These are phyloP conservation scores for Oscheius onirici DNA, from an alignment of 2,888 invertebrate species.

Conservation along the genomic window DNA sequence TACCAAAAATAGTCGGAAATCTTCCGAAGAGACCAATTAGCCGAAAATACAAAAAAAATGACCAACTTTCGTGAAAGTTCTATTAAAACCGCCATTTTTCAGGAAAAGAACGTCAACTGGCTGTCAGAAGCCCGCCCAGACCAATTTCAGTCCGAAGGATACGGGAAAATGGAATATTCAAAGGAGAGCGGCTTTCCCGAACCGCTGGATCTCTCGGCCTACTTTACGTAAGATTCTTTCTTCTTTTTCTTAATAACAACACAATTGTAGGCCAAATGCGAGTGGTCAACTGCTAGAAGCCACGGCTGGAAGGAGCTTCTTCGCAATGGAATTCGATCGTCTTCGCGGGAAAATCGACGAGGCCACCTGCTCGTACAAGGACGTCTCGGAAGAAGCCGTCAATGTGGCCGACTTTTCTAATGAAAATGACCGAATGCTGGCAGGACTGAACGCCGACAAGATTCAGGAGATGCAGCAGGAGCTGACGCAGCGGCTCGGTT, in stretches of 20 bases:
- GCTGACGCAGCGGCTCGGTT: constrained; percentile 51
- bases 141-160: constrained; percentile 9
- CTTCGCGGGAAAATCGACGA: constrained; percentile 50
- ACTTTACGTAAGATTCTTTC: constrained; percentile 28
- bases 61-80: too few species aligned
- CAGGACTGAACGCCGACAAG: constrained; percentile 49
- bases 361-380: constrained; percentile 13
- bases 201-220: constrained; percentile 56
- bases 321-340: constrained; percentile 63
- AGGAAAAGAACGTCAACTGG: constrained; percentile 41
- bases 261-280: constrained; percentile 20
- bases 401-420: constrained; percentile 19
- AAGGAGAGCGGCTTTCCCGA: constrained; percentile 66
- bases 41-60: too few species aligned
- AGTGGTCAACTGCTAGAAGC: constrained; percentile 13
- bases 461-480: constrained; percentile 49
- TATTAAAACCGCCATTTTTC: constrained; percentile 3
- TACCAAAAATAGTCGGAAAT: too few species aligned
- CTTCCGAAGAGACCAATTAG: too few species aligned
- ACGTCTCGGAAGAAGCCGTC: constrained; percentile 18
- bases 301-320: constrained; percentile 56
- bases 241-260: background rate
- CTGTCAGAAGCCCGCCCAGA: constrained; percentile 16
- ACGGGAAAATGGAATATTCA: constrained; percentile 37
- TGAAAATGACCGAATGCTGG: constrained; percentile 30